Evolutionary conservation across 1,140 invertebrate species (phyloP), one percentile per base, ranked within the genome.

Genomic region (Caerostris extrusa): DNA sequence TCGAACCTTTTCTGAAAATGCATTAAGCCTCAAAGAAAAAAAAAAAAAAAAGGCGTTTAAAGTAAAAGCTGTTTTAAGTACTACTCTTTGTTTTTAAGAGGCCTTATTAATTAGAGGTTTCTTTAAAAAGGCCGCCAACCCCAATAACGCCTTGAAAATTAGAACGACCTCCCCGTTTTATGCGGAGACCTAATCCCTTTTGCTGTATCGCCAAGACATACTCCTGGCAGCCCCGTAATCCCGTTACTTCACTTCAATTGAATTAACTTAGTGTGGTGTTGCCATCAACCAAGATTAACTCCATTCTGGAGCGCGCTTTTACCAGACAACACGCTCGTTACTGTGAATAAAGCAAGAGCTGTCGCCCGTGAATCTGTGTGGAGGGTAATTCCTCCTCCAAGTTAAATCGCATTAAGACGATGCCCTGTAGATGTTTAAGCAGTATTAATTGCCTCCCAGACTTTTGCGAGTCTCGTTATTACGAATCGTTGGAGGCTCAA

Each of bases 281-380:
- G 56, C 82, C 82, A 83, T 83, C 82, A 3, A n/a, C 53, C 53
- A 55, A 83, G 82, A 83, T 83, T 83, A 83, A 83, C 82, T 83
- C 61, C 8, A 64, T 64, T 64, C 61, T 64, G 8, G 61, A 64
- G 56, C 56, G 55, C 82, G 82, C 82, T 56, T 83, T 57, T 19
- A 55, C 56, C 82, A 14, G 77, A 82, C 56, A 64, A 64, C 61
- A 64, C 61, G 17, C 61, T 64, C 61, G 12, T 58, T 55, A 17
- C 53, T 19, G 56, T 56, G 82, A 83, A 56, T 83, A 56, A 56
- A 83, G 82, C 53, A 58, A 5, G 55, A 57, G 82, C 14, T 7
- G 8, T 56, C 14, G n/a, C 7, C n/a, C 19, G n/a, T 50, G 34
- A 34, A 34, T 34, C 34, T 34, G 34, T 34, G 34, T 5, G 67